These are phyloP conservation scores for Pristiophorus japonicus DNA, from an alignment of 2,113 vertebrate species.

Conservation along the genomic window DNA sequence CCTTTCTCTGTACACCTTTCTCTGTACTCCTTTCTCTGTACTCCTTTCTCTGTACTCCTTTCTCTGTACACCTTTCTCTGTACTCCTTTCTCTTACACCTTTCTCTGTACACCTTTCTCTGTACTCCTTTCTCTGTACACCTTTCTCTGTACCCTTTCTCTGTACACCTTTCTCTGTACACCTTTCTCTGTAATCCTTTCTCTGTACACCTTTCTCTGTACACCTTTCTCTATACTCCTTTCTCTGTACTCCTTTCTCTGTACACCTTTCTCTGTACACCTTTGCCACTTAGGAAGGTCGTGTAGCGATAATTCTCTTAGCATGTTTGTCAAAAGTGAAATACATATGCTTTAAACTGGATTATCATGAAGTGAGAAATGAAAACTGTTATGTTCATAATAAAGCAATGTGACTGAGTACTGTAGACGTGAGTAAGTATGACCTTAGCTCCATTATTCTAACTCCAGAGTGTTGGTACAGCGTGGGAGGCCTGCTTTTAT, in stretches of 20 bases:
- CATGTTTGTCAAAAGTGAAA: background rate
- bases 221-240: too few species aligned
- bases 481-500: too few species aligned
- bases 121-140: background rate
- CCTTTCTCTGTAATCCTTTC: too few species aligned
- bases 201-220: background rate
- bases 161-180: too few species aligned
- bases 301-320: background rate
- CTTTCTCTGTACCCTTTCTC: background rate
- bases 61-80: background rate
- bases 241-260: background rate
- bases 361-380: background rate
- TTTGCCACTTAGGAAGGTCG: background rate
- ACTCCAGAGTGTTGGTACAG: too few species aligned
- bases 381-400: too few species aligned
- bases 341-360: background rate
- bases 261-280: background rate
- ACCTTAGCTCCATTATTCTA: too few species aligned
- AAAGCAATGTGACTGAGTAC: too few species aligned
- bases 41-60: background rate
- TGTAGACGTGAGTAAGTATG: too few species aligned
- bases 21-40: background rate
- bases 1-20: background rate
- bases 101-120: background rate
- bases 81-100: too few species aligned